Conservation (phyloP, 1,140 invertebrate species). For the Globodera ellingtonae region DNA sequence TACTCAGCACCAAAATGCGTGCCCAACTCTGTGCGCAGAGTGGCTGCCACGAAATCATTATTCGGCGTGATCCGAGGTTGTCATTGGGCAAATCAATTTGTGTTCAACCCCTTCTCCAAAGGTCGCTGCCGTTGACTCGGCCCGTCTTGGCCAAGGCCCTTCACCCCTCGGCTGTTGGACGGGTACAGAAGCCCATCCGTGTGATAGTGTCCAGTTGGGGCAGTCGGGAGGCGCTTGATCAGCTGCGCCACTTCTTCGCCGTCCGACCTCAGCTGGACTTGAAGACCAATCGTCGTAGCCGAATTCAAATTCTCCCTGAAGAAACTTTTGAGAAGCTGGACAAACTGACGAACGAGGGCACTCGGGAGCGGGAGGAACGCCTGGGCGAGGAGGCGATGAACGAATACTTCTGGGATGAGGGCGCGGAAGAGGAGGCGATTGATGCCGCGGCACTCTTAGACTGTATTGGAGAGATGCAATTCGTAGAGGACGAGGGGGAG, state of each 20-base stretch:
- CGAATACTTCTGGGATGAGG: not conserved
- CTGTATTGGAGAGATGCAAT: not conserved
- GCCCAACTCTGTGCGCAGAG: slow-evolving; percentile 14
- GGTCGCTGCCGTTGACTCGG: not conserved
- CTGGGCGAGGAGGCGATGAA: not conserved
- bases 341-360: not conserved
- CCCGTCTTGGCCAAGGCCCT: not conserved
- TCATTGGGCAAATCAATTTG: not conserved
- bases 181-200: slow-evolving; percentile 2
- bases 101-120: not conserved
- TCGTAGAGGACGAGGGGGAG: not conserved
- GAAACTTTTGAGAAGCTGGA: slow-evolving; percentile 15
- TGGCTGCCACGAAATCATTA: slow-evolving; percentile 24
- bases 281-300: not conserved
- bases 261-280: slow-evolving; percentile 23
- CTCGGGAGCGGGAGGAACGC: not conserved
- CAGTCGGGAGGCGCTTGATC: not conserved
- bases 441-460: not conserved
- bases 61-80: slow-evolving; percentile 6
- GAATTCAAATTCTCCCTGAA: slow-evolving; percentile 23
- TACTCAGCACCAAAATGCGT: not conserved
- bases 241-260: slow-evolving; percentile 14
- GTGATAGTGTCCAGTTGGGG: slow-evolving; percentile 20
- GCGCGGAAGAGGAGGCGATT: too few species aligned
- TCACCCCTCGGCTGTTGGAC: not conserved